Base-by-base conservation (phyloP, 2,113 vertebrate species). In the Sprattus sprattus region DNA sequence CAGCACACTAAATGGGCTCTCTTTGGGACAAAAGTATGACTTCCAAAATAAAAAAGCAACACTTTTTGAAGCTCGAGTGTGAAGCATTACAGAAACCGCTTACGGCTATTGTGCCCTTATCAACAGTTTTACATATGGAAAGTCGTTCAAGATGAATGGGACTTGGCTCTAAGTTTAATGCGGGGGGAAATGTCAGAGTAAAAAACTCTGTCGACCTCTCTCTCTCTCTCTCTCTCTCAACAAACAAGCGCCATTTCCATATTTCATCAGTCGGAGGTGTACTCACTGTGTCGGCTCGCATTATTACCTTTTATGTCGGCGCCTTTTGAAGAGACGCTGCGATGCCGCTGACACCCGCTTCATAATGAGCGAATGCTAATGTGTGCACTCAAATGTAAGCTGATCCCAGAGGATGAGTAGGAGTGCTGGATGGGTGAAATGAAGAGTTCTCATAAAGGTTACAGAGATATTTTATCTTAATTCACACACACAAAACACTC, bases 221-320 rank as follows among this genome's bases (percentile, higher is more conserved):
- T 85, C 67, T 49, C 45, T 85, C 67, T 49, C 45, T 85, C 67
- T n/a, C 44, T 88, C 81, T 49, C 45, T 85, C 67, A 87, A 87
- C 83, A 87, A 90, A 90, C 85, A 85, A 88, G 85, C 54, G 5
- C 9, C 86, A 87, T 90, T 87, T 88, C 87, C 86, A 90, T 88
- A 88, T 87, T 87, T 90, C 87, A 90, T 90, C 87, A 87, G 83
- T 84, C 71, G 20, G 82, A 83, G 86, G 80, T 88, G 82, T 88
- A 88, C 89, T 80, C 84, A 81, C 86, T 45, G 45, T 84, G 86
- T 54, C 54, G 81, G 85, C 86, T 84, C 78, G 85, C 84, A 87
- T 90, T 85, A 88, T 87, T 90, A 82, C 80, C 82, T 90, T 90
- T 90, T 87, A 88, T 89, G 89, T 85, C 67, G 84, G 78, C 83